These are phyloP conservation scores for Hyposmocoma kahamanoa DNA, from an alignment of 1,140 invertebrate species.

Conservation along the genomic window DNA sequence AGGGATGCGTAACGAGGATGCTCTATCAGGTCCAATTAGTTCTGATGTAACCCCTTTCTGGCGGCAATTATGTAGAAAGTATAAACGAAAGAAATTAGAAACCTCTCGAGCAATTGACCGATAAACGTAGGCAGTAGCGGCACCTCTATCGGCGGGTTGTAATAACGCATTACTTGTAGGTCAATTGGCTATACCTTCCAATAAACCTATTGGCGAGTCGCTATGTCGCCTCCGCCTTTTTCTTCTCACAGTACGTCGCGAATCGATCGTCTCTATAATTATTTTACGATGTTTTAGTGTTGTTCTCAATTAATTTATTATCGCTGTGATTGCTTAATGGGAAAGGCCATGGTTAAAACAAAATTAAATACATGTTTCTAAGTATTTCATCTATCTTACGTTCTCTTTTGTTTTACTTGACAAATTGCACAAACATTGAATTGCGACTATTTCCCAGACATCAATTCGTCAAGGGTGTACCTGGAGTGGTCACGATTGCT, in stretches of 20 bases:
- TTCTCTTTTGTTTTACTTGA: no score
- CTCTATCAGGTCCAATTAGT: constrained; percentile 10
- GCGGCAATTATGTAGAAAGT: constrained; percentile 61
- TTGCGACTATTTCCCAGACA: no score
- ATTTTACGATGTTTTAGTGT: neutral
- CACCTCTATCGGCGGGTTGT: constrained; percentile 33
- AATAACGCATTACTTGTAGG: constrained; percentile 48
- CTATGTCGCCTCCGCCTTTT: neutral
- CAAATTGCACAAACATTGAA: no score
- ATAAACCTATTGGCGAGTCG: constrained; percentile 14
- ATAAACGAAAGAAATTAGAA: constrained; percentile 37
- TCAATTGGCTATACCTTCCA: constrained; percentile 45
- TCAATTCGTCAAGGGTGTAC: no score
- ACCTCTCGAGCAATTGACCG: constrained; percentile 46
- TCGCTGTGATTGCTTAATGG: neutral
- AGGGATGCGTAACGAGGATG: constrained; percentile 25
- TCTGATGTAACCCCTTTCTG: no score
- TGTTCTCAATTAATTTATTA: constrained; percentile 14
- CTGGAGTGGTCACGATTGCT: no score
- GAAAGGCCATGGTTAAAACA: constrained; percentile 11
- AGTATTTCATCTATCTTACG: no score
- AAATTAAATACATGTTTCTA: no score
- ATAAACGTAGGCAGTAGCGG: constrained; percentile 31
- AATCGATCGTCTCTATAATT: neutral
- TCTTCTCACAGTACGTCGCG: neutral